Conservation (phyloP, 2,888 invertebrate genomes). For the Himalopsyche anomala region DNA sequence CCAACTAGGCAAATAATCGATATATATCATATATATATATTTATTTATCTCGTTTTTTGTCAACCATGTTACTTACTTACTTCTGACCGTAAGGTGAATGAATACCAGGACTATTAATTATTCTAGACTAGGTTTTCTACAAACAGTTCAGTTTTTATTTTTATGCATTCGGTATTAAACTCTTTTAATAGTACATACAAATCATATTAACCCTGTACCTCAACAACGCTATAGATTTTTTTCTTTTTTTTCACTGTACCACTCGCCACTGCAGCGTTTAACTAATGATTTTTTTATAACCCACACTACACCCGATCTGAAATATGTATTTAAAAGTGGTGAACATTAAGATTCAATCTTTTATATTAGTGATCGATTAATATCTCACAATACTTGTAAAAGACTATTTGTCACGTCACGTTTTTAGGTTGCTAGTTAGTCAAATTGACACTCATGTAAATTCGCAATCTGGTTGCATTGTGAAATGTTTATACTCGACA, state of each 20-base stretch:
- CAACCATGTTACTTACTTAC: too few relatives aligned
- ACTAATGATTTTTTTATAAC: conserved; percentile 42
- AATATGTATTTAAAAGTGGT: conserved; percentile 29
- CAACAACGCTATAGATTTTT: not conserved
- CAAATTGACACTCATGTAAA: not conserved
- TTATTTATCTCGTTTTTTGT: too few relatives aligned
- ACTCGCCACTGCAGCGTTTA: conserved; percentile 32
- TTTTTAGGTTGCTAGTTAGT: not conserved
- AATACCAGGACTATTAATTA: too few relatives aligned
- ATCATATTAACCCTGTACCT: not conserved
- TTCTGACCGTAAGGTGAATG: too few relatives aligned
- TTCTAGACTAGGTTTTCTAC: too few relatives aligned
- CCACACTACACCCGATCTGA: not conserved
- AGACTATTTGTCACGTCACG: not conserved
- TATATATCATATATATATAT: too few relatives aligned
- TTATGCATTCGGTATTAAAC: too few relatives aligned
- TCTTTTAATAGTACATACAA: not conserved
- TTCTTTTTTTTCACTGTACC: conserved; percentile 14
- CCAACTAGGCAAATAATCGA: too few relatives aligned
- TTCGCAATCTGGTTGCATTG: not conserved
- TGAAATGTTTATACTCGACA: too few relatives aligned
- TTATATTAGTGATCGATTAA: conserved; percentile 19
- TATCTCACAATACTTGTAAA: not conserved
- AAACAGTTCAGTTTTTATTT: too few relatives aligned
- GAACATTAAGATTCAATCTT: not conserved